Evolutionary conservation across 2,888 invertebrate genomes (phyloP).

Genomic region (Epinotia ramella): DNA sequence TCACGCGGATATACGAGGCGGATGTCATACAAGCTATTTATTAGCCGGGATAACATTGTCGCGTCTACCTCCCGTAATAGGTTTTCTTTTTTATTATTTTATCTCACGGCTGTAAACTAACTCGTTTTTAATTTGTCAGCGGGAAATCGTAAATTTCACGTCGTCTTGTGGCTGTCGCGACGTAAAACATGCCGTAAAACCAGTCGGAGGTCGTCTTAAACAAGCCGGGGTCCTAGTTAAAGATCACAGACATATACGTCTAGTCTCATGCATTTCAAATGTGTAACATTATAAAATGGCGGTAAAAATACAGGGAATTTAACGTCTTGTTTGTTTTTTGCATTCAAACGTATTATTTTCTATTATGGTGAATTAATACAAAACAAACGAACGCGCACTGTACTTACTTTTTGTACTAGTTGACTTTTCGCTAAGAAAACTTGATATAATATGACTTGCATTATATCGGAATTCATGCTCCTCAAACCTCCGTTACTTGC

Average conservation of each 20-base stretch:
- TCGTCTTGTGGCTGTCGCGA: constrained; percentile 60
- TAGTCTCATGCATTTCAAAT: constrained; percentile 55
- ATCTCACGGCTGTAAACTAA: constrained; percentile 78
- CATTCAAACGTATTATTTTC: not conserved
- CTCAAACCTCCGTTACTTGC: no score
- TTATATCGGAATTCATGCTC: not conserved
- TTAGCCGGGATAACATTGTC: constrained; percentile 81
- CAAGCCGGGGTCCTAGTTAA: constrained; percentile 55
- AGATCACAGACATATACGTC: constrained; percentile 53
- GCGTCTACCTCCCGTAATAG: constrained; percentile 71
- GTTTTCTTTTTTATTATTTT: constrained; percentile 78
- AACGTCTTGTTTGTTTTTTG: not conserved
- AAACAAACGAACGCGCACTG: not conserved
- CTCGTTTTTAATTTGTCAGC: constrained; percentile 83
- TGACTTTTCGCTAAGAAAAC: not conserved
- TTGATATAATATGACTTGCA: no score
- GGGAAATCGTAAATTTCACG: constrained; percentile 74
- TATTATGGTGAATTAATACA: not conserved
- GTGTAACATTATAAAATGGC: constrained; percentile 32
- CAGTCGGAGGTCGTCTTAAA: constrained; percentile 61
- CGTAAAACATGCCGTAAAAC: constrained; percentile 74
- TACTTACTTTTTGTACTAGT: not conserved
- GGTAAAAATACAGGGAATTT: constrained; percentile 27
- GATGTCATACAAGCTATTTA: constrained; percentile 80
- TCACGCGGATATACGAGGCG: constrained; percentile 67